Percentiles rank a stretch among this genome's conserved stretches.
Evolutionary conservation across 2,113 vertebrate genomes (phyloP).

Genomic region (Ardeotis arabs): DNA sequence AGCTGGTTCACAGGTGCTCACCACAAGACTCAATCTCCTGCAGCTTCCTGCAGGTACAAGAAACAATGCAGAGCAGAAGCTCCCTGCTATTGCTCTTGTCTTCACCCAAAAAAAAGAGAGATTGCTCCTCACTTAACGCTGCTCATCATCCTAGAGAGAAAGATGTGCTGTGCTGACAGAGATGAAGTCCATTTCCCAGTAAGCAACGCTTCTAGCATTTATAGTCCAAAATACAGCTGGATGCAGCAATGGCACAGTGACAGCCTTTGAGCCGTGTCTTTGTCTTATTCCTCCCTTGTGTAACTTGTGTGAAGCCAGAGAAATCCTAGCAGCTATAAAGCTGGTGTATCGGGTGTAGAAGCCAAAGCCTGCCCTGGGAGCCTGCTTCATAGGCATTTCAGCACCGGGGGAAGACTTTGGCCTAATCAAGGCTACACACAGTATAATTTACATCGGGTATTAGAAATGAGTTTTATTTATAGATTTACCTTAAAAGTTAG

Average conservation of each 20-base stretch:
- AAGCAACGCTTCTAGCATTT: not conserved
- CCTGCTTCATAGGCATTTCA: not conserved
- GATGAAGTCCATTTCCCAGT: not conserved
- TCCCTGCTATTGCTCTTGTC: not conserved
- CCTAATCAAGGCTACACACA: not conserved
- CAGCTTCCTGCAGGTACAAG: not conserved
- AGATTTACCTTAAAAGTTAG: not conserved
- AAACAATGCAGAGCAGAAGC: not conserved
- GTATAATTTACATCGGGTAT: not conserved
- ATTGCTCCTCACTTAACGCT: not conserved
- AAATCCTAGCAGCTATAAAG: not conserved
- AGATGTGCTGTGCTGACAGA: not conserved
- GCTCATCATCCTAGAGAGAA: not conserved
- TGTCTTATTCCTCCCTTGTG: not conserved
- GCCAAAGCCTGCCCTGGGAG: not conserved
- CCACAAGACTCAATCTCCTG: not conserved
- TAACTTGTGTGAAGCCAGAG: not conserved
- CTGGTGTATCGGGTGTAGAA: fast-evolving
- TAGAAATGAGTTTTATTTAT: not conserved
- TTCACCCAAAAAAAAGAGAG: not conserved
- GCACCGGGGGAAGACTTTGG: not conserved
- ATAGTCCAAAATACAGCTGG: not conserved
- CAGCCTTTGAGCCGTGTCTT: not conserved
- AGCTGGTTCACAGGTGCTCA: not conserved
- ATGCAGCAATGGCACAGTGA: not conserved